These are phyloP conservation scores for Epirrhoe alternata DNA, from an alignment of 2,888 invertebrate genomes.

Conservation along the genomic window DNA sequence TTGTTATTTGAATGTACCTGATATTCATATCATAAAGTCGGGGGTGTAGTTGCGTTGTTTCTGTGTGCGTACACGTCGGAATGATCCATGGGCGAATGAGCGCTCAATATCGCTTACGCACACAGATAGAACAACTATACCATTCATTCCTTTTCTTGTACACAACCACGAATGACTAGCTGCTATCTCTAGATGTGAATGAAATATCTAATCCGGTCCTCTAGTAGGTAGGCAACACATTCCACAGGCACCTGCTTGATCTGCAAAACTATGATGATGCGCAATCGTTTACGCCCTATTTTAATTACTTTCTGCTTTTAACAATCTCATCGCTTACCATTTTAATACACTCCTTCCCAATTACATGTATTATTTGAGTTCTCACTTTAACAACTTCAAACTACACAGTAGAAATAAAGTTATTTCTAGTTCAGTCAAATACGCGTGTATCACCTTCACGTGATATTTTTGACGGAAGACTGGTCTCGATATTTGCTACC, in stretches of 20 bases:
- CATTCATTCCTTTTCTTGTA: conserved; percentile 3
- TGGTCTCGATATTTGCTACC: neutral
- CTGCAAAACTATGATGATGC: neutral
- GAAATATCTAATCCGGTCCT: conserved; percentile 60
- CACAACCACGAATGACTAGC: conserved; percentile 53
- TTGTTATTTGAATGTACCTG: conserved; percentile 9
- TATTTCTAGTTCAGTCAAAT: too few relatives aligned
- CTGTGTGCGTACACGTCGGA: too few relatives aligned
- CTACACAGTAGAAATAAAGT: neutral
- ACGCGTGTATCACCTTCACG: neutral
- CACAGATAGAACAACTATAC: neutral
- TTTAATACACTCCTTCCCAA: neutral
- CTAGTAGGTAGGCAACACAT: conserved; percentile 11
- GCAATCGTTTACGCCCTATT: neutral
- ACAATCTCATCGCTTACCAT: neutral
- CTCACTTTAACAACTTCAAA: neutral
- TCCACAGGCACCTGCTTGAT: conserved; percentile 1
- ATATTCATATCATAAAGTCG: too few relatives aligned
- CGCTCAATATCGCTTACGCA: too few relatives aligned
- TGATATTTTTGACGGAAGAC: neutral
- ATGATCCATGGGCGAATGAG: too few relatives aligned
- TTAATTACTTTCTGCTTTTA: neutral
- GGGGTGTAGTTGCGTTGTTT: too few relatives aligned
- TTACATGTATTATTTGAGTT: too few relatives aligned
- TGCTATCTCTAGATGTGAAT: conserved; percentile 83